These are phyloP conservation scores for Astreopora myriophthalma DNA, from an alignment of 64 coral and sea anemone genomes.

Conservation along the genomic window DNA sequence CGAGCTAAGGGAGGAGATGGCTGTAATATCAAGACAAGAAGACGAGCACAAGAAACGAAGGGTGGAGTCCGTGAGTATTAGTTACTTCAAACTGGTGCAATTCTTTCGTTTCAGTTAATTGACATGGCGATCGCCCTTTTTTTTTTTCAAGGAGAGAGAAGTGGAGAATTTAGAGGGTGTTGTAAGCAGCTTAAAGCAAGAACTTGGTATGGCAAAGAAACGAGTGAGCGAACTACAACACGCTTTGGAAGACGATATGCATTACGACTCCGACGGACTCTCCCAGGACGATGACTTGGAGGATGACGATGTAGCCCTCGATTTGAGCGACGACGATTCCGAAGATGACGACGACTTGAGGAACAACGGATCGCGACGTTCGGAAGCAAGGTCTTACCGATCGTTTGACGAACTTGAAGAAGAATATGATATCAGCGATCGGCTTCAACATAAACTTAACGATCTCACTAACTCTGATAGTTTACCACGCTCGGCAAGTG, in stretches of 20 bases:
- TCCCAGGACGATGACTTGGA: constrained; percentile 77
- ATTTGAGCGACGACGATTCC: constrained; percentile 76
- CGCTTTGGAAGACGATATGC: constrained; percentile 93
- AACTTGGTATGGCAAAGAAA: constrained; percentile 87
- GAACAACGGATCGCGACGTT: constrained; percentile 57
- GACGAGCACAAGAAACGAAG: constrained; percentile 89
- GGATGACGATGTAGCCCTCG: constrained; percentile 61
- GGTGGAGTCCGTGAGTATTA: constrained; percentile 77
- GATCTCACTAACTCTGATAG: constrained; percentile 12
- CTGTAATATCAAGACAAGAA: constrained; percentile 75
- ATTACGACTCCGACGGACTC: constrained; percentile 67
- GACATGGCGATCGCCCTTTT: background rate
- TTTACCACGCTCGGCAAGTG: constrained; percentile 1
- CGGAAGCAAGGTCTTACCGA: constrained; percentile 91
- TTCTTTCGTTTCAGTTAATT: background rate
- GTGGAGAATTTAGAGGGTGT: constrained; percentile 77
- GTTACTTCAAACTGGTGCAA: background rate
- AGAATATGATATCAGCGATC: constrained; percentile 67
- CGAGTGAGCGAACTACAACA: constrained; percentile 89
- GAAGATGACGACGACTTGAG: constrained; percentile 38
- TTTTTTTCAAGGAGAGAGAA: constrained; percentile 73
- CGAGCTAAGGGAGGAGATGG: constrained; percentile 84
- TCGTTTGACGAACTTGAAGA: constrained; percentile 93
- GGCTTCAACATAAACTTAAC: constrained; percentile 9
- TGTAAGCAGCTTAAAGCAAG: constrained; percentile 80